phyloP scores from a whole-genome alignment of 2,797 vertebrate genomes.

The Spea hammondii region DNA sequence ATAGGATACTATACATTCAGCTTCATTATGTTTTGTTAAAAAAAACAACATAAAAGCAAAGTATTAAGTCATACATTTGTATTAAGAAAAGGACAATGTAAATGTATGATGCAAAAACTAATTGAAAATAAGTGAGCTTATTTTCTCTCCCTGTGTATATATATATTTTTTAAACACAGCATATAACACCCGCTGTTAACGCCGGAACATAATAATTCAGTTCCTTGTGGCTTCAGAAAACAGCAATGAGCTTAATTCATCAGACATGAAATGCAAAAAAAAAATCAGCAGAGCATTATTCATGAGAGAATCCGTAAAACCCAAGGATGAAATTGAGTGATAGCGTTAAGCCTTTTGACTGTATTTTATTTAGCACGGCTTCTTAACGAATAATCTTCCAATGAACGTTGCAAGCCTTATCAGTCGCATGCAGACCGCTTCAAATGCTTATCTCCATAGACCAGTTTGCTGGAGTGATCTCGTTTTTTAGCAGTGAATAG shows the following conservation, averaged over 20 bases:
- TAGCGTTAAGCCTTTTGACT: constrained; percentile 68
- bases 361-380: constrained; percentile 66
- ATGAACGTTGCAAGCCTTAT: constrained; percentile 78
- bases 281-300: constrained; percentile 42
- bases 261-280: constrained; percentile 27
- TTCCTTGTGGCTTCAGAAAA: constrained; percentile 8
- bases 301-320: constrained; percentile 44
- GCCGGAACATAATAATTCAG: not conserved
- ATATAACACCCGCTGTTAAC: too few relatives aligned
- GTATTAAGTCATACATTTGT: too few relatives aligned
- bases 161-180: too few relatives aligned
- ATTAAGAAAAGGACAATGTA: too few relatives aligned
- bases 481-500: constrained; percentile 64
- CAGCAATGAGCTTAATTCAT: constrained; percentile 34
- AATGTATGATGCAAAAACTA: too few relatives aligned
- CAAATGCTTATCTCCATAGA: constrained; percentile 83
- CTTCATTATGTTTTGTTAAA: too few relatives aligned
- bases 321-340: constrained; percentile 57
- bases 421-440: constrained; percentile 83
- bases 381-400: constrained; percentile 70
- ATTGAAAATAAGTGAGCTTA: too few relatives aligned
- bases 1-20: too few relatives aligned
- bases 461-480: constrained; percentile 83
- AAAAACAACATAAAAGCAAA: too few relatives aligned
- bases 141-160: too few relatives aligned